These are phyloP conservation scores for Epistrophe grossulariae DNA, from an alignment of 2,888 invertebrate genomes.

Conservation along the genomic window DNA sequence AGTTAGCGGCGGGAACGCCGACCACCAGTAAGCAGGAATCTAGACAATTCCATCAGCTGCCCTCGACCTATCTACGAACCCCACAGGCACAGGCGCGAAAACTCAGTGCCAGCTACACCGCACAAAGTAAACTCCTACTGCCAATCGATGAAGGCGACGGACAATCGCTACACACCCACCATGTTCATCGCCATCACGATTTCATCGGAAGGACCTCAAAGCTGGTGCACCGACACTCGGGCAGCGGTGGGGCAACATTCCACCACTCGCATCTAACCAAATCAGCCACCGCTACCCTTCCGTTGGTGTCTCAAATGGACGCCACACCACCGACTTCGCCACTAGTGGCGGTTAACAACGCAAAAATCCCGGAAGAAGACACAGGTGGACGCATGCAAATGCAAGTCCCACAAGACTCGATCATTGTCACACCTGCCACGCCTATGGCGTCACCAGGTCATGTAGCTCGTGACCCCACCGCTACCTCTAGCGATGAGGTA, in stretches of 20 bases:
- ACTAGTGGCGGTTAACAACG: constrained; percentile 78
- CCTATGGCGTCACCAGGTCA: constrained; percentile 84
- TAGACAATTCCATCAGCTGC: constrained; percentile 86
- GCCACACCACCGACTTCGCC: constrained; percentile 82
- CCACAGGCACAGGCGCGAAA: constrained; percentile 82
- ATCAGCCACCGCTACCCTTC: constrained; percentile 83
- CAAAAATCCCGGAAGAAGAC: constrained; percentile 75
- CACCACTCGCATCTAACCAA: constrained; percentile 82
- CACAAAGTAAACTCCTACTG: constrained; percentile 83
- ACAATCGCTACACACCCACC: constrained; percentile 81
- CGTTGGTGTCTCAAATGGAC: constrained; percentile 83
- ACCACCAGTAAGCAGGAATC: constrained; percentile 81
- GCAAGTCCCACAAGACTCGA: constrained; percentile 80
- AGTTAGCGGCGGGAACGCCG: constrained; percentile 81
- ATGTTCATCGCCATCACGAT: constrained; percentile 78
- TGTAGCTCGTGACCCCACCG: constrained; percentile 77
- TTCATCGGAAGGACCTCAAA: constrained; percentile 81
- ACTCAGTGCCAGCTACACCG: constrained; percentile 83
- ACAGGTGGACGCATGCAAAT: constrained; percentile 74
- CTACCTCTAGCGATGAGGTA: constrained; percentile 79
- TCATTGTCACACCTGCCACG: constrained; percentile 84
- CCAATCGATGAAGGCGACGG: constrained; percentile 83
- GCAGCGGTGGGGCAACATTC: constrained; percentile 80
- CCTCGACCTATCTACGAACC: constrained; percentile 84
- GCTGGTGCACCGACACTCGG: constrained; percentile 82